Base-by-base conservation (phyloP, 2,113 vertebrate species). In the Sebastes schlegelii region DNA sequence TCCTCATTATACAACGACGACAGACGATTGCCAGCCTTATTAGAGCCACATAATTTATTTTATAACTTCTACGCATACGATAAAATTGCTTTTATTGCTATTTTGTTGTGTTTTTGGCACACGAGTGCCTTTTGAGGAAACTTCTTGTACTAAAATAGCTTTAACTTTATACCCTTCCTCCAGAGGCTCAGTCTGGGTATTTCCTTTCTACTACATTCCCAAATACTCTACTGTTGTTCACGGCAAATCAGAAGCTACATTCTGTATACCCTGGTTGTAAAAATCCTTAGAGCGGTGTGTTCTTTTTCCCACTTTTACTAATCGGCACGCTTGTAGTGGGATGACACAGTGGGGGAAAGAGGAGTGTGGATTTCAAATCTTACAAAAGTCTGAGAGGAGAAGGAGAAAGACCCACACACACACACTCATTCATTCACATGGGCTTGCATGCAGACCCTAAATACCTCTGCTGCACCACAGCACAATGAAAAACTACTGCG, bases 1-100 rank as follows among this genome's bases (percentile, higher is more conserved):
- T 79, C 54, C 79, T 89, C 84, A 83, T 89, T 90, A 91, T 77
- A 72, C 80, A 91, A 88, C 77, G 92, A 90, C 66, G 58, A 66
- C 70, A 86, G 79, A 80, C 63, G 63, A 90, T 77, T 85, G 84
- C 85, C 68, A 69, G 85, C 65, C 79, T 87, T 90, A 91, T 89
- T 87, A 84, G 70, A 86, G 83, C 77, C 68, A 60, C 88, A 87
- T 85, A 80, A 83, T 86, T 88, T 58, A 74, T 85, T 86, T 90
- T 74, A 85, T 73, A 89, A 82, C 77, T 87, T 89, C 83, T 64
- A 84, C 6, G 19, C 73, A 61, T 61, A 21, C 83, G 51, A 91
- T 88, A 88, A 92, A 90, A 87, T 23, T 16, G 74, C 13, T 79
- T 93, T 92, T 80, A 91, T 79, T 64, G 86, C 84, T 74, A 12